Percentiles rank a stretch among this genome's conserved stretches.
phyloP scores from a whole-genome alignment of 2,113 vertebrate genomes.

The Lagopus leucura region DNA sequence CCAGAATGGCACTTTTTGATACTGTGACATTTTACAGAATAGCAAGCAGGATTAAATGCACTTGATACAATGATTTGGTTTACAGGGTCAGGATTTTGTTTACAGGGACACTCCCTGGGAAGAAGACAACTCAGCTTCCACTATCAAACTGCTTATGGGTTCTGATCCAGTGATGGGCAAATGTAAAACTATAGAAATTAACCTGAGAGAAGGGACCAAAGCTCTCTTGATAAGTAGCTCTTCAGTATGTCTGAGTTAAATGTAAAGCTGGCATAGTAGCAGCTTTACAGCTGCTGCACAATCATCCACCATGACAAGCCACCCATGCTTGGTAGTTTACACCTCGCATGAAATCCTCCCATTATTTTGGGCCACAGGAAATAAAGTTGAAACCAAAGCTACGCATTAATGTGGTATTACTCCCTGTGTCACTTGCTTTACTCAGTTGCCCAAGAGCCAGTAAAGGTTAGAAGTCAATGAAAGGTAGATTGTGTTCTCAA shows the following conservation, averaged over 20 bases:
- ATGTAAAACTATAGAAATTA: background rate
- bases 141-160: background rate
- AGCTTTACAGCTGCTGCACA: background rate
- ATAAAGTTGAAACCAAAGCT: background rate
- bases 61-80: background rate
- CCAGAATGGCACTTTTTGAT: background rate
- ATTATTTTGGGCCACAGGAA: background rate
- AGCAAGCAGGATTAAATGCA: background rate
- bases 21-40: background rate
- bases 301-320: rapidly evolving
- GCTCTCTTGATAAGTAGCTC: background rate
- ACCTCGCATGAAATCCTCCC: background rate
- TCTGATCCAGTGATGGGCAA: background rate
- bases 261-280: background rate
- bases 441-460: background rate
- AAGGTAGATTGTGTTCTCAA: background rate
- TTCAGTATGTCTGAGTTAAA: background rate
- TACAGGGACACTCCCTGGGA: background rate
- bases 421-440: background rate
- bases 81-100: background rate
- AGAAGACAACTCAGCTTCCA: background rate
- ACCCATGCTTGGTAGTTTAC: background rate
- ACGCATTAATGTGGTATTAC: background rate
- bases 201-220: background rate
- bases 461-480: background rate